phyloP scores from a whole-genome alignment of 2,797 vertebrate species.

The Phrynocephalus guinanensis region DNA sequence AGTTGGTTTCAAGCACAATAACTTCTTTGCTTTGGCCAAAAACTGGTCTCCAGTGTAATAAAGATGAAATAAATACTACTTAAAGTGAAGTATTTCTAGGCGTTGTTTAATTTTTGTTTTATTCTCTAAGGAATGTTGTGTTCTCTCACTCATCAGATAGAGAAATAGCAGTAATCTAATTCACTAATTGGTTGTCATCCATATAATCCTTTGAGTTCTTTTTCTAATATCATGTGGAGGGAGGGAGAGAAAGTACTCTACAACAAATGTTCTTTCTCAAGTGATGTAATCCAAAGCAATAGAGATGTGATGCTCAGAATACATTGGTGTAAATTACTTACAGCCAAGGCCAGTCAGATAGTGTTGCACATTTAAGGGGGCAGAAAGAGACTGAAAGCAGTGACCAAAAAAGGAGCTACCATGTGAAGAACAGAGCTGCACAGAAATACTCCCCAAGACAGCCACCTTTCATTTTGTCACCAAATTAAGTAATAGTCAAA shows the following conservation, averaged over 20 bases:
- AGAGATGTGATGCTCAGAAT: neutral
- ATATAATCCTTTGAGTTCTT: neutral
- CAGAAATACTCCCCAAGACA: neutral
- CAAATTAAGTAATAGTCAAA: neutral
- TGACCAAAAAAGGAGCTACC: neutral
- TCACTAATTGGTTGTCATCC: constrained; percentile 22
- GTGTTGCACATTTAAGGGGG: neutral
- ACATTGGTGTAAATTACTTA: neutral
- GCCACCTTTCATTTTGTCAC: neutral
- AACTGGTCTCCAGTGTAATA: constrained; percentile 18
- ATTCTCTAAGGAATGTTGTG: constrained; percentile 18
- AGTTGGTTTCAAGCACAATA: constrained; percentile 37
- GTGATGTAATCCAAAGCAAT: neutral
- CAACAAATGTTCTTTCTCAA: neutral
- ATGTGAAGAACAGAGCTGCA: neutral
- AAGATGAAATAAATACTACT: constrained; percentile 52
- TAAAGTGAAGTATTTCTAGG: constrained; percentile 30
- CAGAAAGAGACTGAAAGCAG: neutral
- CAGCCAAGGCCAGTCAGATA: neutral
- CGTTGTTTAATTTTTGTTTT: neutral
- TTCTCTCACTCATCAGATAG: constrained; percentile 12
- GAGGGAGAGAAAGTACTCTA: neutral
- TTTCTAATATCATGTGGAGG: neutral
- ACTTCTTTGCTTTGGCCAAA: constrained; percentile 36
- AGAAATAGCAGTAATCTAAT: constrained; percentile 40